Base-by-base conservation (phyloP, 2,113 vertebrate genomes). In the Mesembrinibis cayennensis region DNA sequence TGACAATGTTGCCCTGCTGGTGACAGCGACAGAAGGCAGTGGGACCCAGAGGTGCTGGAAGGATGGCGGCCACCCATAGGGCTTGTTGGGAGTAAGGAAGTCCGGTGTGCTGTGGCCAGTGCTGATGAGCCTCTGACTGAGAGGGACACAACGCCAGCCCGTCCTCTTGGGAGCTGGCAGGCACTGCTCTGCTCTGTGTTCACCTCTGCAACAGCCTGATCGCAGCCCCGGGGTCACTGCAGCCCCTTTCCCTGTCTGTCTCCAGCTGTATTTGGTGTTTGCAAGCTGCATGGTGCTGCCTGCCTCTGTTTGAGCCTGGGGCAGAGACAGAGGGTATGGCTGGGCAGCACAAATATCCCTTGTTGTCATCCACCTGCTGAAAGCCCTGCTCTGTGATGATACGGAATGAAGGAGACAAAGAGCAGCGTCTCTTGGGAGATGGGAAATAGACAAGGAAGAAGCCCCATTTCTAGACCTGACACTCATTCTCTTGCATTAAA, bases 81-180 rank as follows among this genome's bases (percentile, higher is more conserved):
- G 10, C 18, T 49, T 4, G 0, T 9, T 58, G 16, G 17, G 9
- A n/a, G 6, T 47, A 32, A 80, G 23, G 27, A 63, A 21, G 30
- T 65, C 62, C 3, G 4, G 21, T 2, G 2, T 55, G 17, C 36
- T 58, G 10, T 45, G 23, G 38, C 42, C 13, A n/a, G 1, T 40
- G 36, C 36, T 79, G 55, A 38, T 15, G 22, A 74, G 5, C 13
- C 12, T 79, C 30, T 74, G 73, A 56, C 26, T 55, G 40, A 58
- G 34, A 72, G 8, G 5, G 6, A 4, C 20, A 42, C 53, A 82
- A 82, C 1, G 3, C n/a, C 73, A 10, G 9, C 12, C 12, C 0
- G 0, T 36, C 20, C 18, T 58, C 18, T 10, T 30, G n/a, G 21
- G 70, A 93, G 23, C 23, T 40, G 16, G 26, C 17, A 70, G 61